Evolutionary conservation across 2,888 invertebrate species (phyloP).

Genomic region (Busseola fusca): DNA sequence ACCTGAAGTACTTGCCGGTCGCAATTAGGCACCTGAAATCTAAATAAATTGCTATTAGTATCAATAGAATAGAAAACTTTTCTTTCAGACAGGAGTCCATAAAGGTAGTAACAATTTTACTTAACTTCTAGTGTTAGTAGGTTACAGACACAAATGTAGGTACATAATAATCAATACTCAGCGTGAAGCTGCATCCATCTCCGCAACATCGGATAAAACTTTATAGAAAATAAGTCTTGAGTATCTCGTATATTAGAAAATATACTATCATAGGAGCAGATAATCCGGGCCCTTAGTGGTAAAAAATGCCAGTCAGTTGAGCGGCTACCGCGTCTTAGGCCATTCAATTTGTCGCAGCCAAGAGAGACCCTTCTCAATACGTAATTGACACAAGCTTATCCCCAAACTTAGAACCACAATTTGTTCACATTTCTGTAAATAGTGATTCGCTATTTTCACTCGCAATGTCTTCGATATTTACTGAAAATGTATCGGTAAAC

Average conservation of each 20-base stretch:
- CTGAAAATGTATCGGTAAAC: conserved; percentile 59
- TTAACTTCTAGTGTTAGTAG: no score
- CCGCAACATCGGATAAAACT: no score
- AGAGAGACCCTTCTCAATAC: conserved; percentile 84
- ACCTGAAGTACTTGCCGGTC: not conserved
- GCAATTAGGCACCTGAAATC: conserved; percentile 20
- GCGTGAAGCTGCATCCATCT: no score
- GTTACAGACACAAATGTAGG: no score
- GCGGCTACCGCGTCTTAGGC: conserved; percentile 74
- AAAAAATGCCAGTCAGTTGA: conserved; percentile 82
- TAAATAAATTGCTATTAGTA: conserved; percentile 34
- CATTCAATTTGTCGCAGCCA: conserved; percentile 84
- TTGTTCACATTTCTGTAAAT: conserved; percentile 81
- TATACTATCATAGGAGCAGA: conserved; percentile 72
- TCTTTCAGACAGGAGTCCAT: no score
- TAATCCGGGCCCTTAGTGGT: conserved; percentile 78
- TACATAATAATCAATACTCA: no score
- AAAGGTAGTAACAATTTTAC: no score
- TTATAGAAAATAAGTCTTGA: conserved; percentile 44
- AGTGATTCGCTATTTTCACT: conserved; percentile 74
- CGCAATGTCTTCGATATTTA: conserved; percentile 56
- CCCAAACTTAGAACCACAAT: conserved; percentile 82
- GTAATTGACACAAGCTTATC: conserved; percentile 87
- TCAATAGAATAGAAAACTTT: no score
- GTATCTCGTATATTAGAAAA: conserved; percentile 65